Conservation (phyloP, 2,888 invertebrate genomes). For the Steinernema carpocapsae region DNA sequence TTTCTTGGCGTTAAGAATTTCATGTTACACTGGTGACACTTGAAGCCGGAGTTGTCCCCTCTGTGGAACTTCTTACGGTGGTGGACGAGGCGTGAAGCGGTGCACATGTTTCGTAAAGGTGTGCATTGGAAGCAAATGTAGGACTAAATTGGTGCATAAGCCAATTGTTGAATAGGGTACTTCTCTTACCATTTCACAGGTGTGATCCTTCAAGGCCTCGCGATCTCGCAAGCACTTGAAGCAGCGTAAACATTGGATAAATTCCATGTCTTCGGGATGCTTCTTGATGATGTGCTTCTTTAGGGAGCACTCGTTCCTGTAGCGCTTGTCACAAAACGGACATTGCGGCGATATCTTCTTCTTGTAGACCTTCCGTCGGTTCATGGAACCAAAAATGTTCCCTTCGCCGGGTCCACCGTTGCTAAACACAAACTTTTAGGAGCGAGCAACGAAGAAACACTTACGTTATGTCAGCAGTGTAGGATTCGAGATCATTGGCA, state of each 20-base stretch:
- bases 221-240: slow-evolving; percentile 59
- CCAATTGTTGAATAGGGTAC: not conserved
- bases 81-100: slow-evolving; percentile 47
- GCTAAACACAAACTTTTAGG: not conserved
- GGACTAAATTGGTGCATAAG: slow-evolving; percentile 47
- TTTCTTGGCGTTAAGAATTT: slow-evolving; percentile 69
- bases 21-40: slow-evolving; percentile 65
- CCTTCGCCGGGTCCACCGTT: slow-evolving; percentile 3
- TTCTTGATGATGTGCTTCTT: slow-evolving; percentile 67
- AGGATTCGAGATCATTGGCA: slow-evolving; percentile 58
- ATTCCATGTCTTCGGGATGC: slow-evolving; percentile 65
- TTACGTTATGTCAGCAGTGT: slow-evolving; percentile 48
- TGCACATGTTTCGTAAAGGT: slow-evolving; percentile 67
- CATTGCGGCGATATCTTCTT: slow-evolving; percentile 69
- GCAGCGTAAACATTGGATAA: slow-evolving; percentile 67
- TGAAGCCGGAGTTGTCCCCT: slow-evolving; percentile 64
- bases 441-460: slow-evolving; percentile 28
- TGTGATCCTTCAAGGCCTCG: slow-evolving; percentile 56
- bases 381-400: slow-evolving; percentile 52
- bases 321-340: slow-evolving; percentile 69
- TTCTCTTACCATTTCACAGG: slow-evolving; percentile 61
- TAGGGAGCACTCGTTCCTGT: slow-evolving; percentile 67
- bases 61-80: slow-evolving; percentile 57
- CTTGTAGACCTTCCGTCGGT: slow-evolving; percentile 60
- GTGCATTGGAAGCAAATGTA: slow-evolving; percentile 67